phyloP scores from a whole-genome alignment of 2,797 vertebrate species.

The Oophaga sylvatica region DNA sequence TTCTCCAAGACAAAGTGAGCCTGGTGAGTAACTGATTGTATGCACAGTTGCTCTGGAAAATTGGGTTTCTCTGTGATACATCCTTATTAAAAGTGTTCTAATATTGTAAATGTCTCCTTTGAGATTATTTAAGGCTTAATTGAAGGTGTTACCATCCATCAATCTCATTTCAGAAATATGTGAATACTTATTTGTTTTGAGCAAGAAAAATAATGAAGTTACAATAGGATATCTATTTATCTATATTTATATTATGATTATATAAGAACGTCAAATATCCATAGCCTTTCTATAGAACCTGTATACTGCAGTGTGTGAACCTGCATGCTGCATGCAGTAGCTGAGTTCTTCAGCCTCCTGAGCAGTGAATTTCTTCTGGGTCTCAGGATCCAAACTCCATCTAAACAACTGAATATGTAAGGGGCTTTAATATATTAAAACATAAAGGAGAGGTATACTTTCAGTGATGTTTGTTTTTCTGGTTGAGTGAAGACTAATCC shows the following conservation, averaged over 20 bases:
- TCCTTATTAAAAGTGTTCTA: constrained; percentile 60
- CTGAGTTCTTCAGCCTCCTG: no score
- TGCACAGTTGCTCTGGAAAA: constrained; percentile 62
- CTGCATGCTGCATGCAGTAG: no score
- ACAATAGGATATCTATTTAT: not conserved
- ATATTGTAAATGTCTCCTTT: constrained; percentile 60
- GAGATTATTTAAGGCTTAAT: constrained; percentile 56
- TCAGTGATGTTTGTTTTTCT: no score
- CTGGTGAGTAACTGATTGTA: constrained; percentile 61
- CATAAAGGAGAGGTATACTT: no score
- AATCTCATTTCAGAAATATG: constrained; percentile 20
- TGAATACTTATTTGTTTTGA: not conserved
- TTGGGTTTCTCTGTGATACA: constrained; percentile 51
- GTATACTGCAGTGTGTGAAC: no score
- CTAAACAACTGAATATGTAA: no score
- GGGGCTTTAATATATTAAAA: no score
- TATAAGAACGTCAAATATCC: no score
- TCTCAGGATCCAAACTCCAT: no score
- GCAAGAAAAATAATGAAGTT: not conserved
- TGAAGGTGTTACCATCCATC: constrained; percentile 44
- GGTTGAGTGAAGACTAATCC: no score
- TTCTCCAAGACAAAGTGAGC: constrained; percentile 56
- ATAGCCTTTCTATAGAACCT: no score
- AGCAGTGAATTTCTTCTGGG: no score
- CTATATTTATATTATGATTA: not conserved